Evolutionary conservation across 2,113 vertebrate species (phyloP), one percentile per base, ranked within the genome.

Genomic region (Embiotoca jacksoni): DNA sequence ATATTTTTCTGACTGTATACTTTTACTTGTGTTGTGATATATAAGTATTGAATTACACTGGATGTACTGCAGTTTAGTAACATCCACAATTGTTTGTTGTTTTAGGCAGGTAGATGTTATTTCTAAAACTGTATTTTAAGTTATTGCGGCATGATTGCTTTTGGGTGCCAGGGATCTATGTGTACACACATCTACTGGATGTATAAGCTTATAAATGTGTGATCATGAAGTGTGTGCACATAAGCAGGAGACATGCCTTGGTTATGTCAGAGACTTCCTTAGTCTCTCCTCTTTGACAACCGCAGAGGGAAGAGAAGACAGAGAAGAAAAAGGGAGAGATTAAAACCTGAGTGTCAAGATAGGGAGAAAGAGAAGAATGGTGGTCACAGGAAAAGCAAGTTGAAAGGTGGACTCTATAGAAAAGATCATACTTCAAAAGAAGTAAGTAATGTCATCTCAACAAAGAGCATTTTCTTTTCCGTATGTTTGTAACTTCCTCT

Each of bases 401-500:
- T 41, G 4, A n/a, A 37, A 37, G 15, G 36, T 37, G 15, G 57
- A 37, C 9, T 56, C 6, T 35, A 3, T 5, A 33, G 11, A 46
- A 69, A 54, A 47, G 46, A 39, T 70, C 37, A 41, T 54, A 56
- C 49, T 66, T 73, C 35, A 63, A 41, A 30, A 36, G 15, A 65
- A 2, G 55, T n/a, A 36, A 49, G 32, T 7, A n/a, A 36, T 32
- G 57, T 81, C n/a, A 57, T 75, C 44, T 56, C 8, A 60, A 47
- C 31, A 58, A 69, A 65, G 30, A 53, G 50, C 14, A 41, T 7
- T 7, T 49, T 1, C 33, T 57, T 73, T 46, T 60, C 58, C 60
- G 16, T 56, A 23, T 9, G 35, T 46, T 49, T 31, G 55, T 15
- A 6, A 36, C 61, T 52, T 60, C 2, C 58, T n/a, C 36, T 6